Percentiles rank a stretch among this genome's conserved stretches.
phyloP scores from a whole-genome alignment of 2,113 vertebrate species.

The Lepus timidus region DNA sequence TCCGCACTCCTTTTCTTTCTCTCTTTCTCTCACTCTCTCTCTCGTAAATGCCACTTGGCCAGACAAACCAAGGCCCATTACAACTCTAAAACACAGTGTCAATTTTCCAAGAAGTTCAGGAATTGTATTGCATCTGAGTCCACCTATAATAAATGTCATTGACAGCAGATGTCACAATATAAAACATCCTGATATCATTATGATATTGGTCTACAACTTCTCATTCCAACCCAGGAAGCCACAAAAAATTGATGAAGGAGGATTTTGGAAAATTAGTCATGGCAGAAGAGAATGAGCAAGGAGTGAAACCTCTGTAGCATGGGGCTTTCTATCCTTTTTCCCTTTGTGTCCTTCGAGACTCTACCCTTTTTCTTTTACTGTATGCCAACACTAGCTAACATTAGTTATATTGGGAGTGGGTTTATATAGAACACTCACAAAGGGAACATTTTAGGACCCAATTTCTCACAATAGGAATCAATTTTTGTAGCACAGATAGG shows the following conservation, averaged over 20 bases:
- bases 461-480: not conserved
- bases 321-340: not conserved
- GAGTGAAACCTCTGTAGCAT: not conserved
- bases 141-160: not conserved
- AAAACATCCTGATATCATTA: not conserved
- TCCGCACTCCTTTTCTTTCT: not conserved
- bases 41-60: not conserved
- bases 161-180: not conserved
- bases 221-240: not conserved
- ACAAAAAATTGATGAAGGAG: not conserved
- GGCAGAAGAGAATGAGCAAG: not conserved
- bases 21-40: too few relatives aligned
- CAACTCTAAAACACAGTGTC: not conserved
- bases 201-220: not conserved
- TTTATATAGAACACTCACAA: not conserved
- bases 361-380: not conserved
- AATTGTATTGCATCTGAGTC: not conserved
- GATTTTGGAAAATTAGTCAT: not conserved
- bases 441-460: not conserved
- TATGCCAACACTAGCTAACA: not conserved
- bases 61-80: not conserved
- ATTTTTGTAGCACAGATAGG: constrained; percentile 43
- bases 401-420: not conserved
- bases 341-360: not conserved
- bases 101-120: not conserved